Percentiles rank a stretch among this genome's conserved stretches.
phyloP scores from a whole-genome alignment of 1,140 invertebrate species.

The Charaxes varanes region DNA sequence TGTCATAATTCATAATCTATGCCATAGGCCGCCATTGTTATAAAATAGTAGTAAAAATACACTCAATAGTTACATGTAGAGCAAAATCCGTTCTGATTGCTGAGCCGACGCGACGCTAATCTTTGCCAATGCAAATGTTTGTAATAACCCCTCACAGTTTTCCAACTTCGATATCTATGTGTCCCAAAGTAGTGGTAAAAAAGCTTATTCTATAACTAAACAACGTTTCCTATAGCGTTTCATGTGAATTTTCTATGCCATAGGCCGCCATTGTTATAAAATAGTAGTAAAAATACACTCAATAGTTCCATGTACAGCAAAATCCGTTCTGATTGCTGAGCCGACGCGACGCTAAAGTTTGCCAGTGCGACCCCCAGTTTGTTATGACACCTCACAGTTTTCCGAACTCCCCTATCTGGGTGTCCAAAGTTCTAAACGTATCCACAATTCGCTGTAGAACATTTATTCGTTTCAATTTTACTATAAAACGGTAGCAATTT shows the following conservation, averaged over 20 bases:
- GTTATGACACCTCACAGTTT: slow-evolving; percentile 18
- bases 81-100: slow-evolving; percentile 8
- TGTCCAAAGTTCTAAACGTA: no score
- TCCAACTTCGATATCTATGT: slow-evolving; percentile 14
- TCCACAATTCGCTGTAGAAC: no score
- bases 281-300: no score
- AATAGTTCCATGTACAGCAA: background rate
- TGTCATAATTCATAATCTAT: no score
- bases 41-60: no score
- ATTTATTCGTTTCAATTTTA: no score
- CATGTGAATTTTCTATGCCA: no score
- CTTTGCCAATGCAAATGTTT: slow-evolving; percentile 12
- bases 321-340: slow-evolving; percentile 9
- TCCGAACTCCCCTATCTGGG: slow-evolving; percentile 15
- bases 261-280: no score
- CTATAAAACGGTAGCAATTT: no score
- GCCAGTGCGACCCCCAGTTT: slow-evolving; percentile 11
- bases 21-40: no score
- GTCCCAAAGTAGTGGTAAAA: no score
- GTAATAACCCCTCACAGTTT: slow-evolving; percentile 16
- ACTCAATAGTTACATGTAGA: background rate
- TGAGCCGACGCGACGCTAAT: slow-evolving; percentile 6
- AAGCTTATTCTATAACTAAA: slow-evolving; percentile 14
- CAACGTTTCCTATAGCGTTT: no score
- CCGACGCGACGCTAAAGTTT: slow-evolving; percentile 11